Percentiles rank a stretch among this genome's conserved stretches.
Conservation (phyloP, 2,113 vertebrate genomes). For the Geothlypis trichas region DNA sequence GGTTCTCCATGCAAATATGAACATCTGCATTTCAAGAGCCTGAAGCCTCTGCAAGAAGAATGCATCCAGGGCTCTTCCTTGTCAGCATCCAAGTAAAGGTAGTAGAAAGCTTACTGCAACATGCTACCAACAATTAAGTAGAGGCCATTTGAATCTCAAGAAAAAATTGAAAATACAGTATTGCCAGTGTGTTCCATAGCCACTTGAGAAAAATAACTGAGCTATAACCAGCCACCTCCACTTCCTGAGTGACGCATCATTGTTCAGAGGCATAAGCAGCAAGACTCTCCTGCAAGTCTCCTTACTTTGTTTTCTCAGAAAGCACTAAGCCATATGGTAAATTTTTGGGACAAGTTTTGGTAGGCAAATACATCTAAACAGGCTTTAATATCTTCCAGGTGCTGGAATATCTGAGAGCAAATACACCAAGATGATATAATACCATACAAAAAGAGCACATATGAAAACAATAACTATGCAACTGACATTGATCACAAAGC, state of each 20-base stretch:
- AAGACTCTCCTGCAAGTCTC: neutral
- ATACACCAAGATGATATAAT: neutral
- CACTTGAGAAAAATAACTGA: neutral
- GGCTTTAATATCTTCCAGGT: conserved; percentile 32
- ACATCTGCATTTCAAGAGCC: neutral
- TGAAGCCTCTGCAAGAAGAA: neutral
- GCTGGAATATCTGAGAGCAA: neutral
- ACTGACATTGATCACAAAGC: neutral
- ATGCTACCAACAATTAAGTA: neutral
- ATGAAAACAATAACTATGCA: neutral
- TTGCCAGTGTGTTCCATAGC: neutral
- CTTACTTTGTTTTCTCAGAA: neutral
- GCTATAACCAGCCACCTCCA: neutral
- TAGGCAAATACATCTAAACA: neutral
- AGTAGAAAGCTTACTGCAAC: neutral
- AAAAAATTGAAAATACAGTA: neutral
- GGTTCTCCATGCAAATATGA: neutral
- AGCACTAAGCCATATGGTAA: neutral
- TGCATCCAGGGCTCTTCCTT: neutral
- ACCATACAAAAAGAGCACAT: rapidly evolving
- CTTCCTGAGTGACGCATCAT: neutral
- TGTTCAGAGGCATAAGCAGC: neutral
- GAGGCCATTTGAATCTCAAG: neutral
- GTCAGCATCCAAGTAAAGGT: neutral
- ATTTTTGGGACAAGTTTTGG: neutral